These are phyloP conservation scores for Trachops cirrhosus DNA, from an alignment of 2,797 vertebrate species.

Conservation along the genomic window DNA sequence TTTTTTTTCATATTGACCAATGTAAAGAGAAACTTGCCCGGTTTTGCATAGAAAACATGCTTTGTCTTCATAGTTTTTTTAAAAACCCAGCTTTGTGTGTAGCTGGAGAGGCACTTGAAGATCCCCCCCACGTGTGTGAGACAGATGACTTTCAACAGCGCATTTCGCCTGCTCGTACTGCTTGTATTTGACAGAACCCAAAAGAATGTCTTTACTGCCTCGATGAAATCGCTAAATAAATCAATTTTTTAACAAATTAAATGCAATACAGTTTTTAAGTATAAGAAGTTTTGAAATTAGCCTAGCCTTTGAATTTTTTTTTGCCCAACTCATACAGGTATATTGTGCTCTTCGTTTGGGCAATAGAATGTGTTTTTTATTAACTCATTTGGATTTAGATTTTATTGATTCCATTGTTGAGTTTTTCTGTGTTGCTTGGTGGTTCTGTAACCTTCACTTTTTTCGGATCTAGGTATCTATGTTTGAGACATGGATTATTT, in stretches of 20 bases:
- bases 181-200: background rate
- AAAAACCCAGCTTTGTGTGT: constrained; percentile 17
- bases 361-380: background rate
- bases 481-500: background rate
- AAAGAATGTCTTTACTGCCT: background rate
- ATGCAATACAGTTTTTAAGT: background rate
- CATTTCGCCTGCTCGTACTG: background rate
- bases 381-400: constrained; percentile 39
- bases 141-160: background rate
- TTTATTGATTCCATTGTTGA: constrained; percentile 51
- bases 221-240: background rate
- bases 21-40: constrained; percentile 30
- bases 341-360: constrained; percentile 29
- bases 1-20: constrained; percentile 50
- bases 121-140: background rate
- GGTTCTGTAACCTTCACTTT: constrained; percentile 5
- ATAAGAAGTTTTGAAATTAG: constrained; percentile 37
- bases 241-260: background rate
- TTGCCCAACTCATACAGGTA: background rate
- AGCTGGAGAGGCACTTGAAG: background rate
- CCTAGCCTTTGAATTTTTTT: constrained; percentile 44
- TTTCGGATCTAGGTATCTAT: constrained; percentile 14
- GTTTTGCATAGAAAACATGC: background rate
- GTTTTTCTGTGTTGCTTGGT: background rate
- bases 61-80: constrained; percentile 34